Conservation (phyloP, 2,888 invertebrate species). For the Agapostemon virescens region DNA sequence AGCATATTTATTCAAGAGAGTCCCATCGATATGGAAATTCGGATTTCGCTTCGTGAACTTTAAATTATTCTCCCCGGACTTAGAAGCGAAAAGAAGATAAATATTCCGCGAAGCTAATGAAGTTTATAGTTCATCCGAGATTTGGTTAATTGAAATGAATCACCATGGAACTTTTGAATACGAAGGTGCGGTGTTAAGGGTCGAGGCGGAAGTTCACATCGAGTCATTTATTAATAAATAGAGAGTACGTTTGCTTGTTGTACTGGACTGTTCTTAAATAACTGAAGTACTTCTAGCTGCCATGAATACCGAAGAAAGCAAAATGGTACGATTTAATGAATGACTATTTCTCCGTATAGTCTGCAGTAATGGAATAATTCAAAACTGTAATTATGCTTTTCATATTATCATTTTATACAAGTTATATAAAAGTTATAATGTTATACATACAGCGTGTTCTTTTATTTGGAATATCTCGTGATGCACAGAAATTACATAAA, state of each 20-base stretch:
- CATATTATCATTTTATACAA: background rate
- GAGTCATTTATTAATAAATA: constrained; percentile 28
- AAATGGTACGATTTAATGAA: background rate
- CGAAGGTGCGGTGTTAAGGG: constrained; percentile 8
- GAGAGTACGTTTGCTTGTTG: constrained; percentile 13
- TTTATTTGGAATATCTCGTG: no score
- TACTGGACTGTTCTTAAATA: background rate
- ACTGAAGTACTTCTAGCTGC: background rate
- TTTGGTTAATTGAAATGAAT: constrained; percentile 14
- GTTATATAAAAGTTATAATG: background rate
- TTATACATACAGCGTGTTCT: no score
- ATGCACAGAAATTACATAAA: no score
- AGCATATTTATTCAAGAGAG: background rate
- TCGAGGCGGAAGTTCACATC: background rate
- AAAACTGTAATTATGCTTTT: background rate
- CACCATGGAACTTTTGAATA: constrained; percentile 24
- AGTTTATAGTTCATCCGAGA: constrained; percentile 9
- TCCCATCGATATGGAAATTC: background rate
- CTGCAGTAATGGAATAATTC: background rate
- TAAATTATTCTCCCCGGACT: background rate
- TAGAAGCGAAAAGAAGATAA: background rate
- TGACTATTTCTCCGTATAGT: background rate
- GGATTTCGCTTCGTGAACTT: background rate
- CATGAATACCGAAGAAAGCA: background rate
- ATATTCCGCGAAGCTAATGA: background rate